Evolutionary conservation across 2,113 vertebrate genomes (phyloP), one percentile per base, ranked within the genome.

Genomic region (Anas platyrhynchos): DNA sequence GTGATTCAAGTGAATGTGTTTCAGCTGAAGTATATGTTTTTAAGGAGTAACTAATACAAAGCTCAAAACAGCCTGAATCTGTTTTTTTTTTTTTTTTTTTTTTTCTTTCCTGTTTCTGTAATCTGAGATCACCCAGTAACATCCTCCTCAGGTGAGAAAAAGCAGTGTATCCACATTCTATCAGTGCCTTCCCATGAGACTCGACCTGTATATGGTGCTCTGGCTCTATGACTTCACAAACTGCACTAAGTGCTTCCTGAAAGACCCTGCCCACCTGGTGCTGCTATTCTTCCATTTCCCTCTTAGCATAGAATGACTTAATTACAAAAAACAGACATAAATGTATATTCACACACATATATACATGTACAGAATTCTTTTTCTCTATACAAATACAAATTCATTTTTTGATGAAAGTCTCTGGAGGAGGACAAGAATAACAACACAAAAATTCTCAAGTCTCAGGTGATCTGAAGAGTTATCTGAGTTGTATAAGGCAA

Each of bases 191-290:
- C 7, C 27, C 36, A 4, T 61, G 16, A 69, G 27, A 61, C 8
- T 81, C 5, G 13, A 25, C 50, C 3, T 48, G 13, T 5, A 5
- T 6, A 10, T 4, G 1, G 5, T 31, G 21, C 15, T 61, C 20
- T 1, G 1, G 7, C 7, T 74, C 3, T 11, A 46, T 44, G 38
- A 3, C 5, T 4, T 27, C 21, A 54, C 11, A 9, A 83, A 6
- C 15, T 1, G 1, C 25, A 17, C 5, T 1, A 0, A 41, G 1
- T 0, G 0, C 68, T 61, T 67, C 21, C 8, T 7, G 16, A 26
- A 23, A 3, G 16, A 17, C 3, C 16, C 6, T 32, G 48, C 1
- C 50, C 23, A 25, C 16, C 9, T 72, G 11, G 0, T 16, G 22
- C 7, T 56, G 34, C 3, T 76, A 2, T 36, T 48, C 4, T 50